phyloP scores from a whole-genome alignment of 2,888 invertebrate genomes.

The Machimus rusticus region DNA sequence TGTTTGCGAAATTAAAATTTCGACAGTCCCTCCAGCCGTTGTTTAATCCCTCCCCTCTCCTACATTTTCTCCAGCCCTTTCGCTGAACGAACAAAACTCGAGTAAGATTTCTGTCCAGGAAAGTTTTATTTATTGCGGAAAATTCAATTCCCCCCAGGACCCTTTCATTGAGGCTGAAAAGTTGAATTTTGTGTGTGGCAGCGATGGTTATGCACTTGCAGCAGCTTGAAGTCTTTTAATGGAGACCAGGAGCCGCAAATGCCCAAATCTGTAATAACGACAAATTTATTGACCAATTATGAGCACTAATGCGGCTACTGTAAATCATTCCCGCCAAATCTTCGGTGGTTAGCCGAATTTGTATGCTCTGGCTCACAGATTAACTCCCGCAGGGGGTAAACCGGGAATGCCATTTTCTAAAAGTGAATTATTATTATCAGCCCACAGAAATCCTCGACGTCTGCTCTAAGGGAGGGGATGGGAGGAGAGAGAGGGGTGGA shows the following conservation, averaged over 20 bases:
- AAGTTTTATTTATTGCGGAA: neutral
- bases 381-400: slow-evolving; percentile 7
- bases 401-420: slow-evolving; percentile 20
- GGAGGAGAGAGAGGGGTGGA: neutral
- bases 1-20: neutral
- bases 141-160: neutral
- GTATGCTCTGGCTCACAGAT: slow-evolving; percentile 32
- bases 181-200: neutral
- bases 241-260: slow-evolving; percentile 11
- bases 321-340: slow-evolving; percentile 35
- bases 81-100: neutral
- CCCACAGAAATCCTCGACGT: slow-evolving; percentile 17
- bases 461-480: neutral
- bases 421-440: slow-evolving; percentile 40
- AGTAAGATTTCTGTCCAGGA: neutral
- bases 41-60: neutral
- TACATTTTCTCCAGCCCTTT: neutral
- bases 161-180: neutral
- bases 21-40: neutral
- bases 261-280: slow-evolving; percentile 34
- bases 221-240: slow-evolving; percentile 11
- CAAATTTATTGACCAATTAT: slow-evolving; percentile 37
- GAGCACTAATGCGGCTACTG: slow-evolving; percentile 24
- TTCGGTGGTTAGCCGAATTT: slow-evolving; percentile 34
- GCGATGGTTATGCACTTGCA: neutral